Evolutionary conservation across 1,140 invertebrate species (phyloP), one percentile per base, ranked within the genome.

Genomic region (Oncopeltus fasciatus): DNA sequence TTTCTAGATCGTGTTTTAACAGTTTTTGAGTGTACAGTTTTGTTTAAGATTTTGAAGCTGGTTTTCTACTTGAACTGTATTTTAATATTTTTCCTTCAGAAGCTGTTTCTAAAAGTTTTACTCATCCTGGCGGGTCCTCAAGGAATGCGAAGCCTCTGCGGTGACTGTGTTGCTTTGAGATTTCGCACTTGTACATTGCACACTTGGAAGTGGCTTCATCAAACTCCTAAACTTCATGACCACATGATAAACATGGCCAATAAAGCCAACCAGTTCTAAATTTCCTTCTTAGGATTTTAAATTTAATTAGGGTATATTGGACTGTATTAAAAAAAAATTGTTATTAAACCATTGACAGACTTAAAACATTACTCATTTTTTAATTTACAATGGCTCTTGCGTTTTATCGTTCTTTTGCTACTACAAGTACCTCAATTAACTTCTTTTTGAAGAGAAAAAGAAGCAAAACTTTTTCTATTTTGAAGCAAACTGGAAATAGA

Each of bases 151-250:
- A 85, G 81, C 76, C 81, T 83, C 75, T 84, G 78, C 73, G 84
- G 84, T 76, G 87, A 90, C 75, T 89, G 86, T 81, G 76, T 90
- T 78, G 85, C 83, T 79, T 84, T 90, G 76, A 83, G 88, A 76
- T 83, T 57, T 79, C 84, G 88, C 77, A 83, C 85, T 74, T 87
- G 85, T 74, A 79, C 79, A 74, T 81, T 63, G 57, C 87, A 90
- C 74, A 91, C 88, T 69, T 91, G 86, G 83, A 91, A 91, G 88
- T 91, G 89, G 89, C 75, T 92, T 71, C 89, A 92, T 74, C 87
- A 90, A 73, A 91, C 88, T 53, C 84, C 88, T 67, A 83, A 84
- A 67, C 78, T 91, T 59, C 89, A 92, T 80, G 85, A 89, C 68
- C 89, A 89, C 69, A 78, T 92, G 67, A 85, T 90, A 71, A 82